Conservation (phyloP, 2,888 invertebrate species). For the Timema podura region DNA sequence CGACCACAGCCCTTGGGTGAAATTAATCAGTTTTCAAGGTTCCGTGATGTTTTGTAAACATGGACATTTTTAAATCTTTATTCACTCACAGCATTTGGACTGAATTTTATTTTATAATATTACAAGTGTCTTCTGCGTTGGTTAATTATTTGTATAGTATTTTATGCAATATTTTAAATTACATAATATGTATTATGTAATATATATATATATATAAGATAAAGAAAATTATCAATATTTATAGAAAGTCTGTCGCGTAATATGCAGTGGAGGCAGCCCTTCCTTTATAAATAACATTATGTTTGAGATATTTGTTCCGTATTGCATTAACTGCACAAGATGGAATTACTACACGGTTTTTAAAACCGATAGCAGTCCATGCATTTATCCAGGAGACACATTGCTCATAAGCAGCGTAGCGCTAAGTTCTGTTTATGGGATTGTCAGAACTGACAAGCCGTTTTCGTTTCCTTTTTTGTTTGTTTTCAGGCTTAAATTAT, state of each 20-base stretch:
- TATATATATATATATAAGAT: not conserved
- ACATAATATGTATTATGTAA: not conserved
- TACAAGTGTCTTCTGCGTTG: too few species aligned
- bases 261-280: not conserved
- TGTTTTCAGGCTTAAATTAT: too few species aligned
- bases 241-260: not conserved
- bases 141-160: too few species aligned
- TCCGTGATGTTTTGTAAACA: slow-evolving; percentile 5
- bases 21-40: not conserved
- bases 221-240: not conserved
- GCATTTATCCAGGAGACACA: too few species aligned
- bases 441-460: too few species aligned
- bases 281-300: not conserved
- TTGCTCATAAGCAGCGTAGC: not conserved
- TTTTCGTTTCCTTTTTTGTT: too few species aligned
- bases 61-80: not conserved
- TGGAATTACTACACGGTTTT: not conserved
- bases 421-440: not conserved
- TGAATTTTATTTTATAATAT: not conserved
- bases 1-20: not conserved
- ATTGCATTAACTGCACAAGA: not conserved
- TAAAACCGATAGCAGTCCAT: not conserved
- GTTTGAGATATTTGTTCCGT: not conserved
- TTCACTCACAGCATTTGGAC: not conserved
- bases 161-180: too few species aligned